Base-by-base conservation (phyloP, 2,113 vertebrate genomes). In the Spilogale gracilis region DNA sequence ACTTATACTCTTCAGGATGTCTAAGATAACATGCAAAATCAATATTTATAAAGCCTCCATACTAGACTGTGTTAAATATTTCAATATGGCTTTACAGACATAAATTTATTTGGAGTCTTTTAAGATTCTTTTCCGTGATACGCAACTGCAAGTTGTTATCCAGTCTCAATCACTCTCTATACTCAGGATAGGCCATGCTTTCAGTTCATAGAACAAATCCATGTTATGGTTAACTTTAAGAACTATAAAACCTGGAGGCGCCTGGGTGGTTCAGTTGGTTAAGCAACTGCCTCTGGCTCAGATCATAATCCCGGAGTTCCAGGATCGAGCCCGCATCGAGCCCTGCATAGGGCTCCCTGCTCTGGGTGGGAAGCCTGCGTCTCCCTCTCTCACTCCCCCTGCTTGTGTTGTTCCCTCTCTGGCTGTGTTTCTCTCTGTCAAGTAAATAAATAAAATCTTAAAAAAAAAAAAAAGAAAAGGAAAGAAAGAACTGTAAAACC, bases 21-120 rank as follows among this genome's bases (percentile, higher is more conserved):
- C 58, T 94, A 95, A 97, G 25, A 65, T 73, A 61, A 89, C 54
- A 74, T 27, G 69, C 89, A 80, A 82, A 89, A 16, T 48, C 43
- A 73, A 48, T 80, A 85, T 56, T 78, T 91, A 13, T 43, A 58
- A 94, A 73, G 1, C n/a, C 11, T 89, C n/a, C 45, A 1, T 7
- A 43, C 11, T 74, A 45, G 25, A 79, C 10, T 79, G 32, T 67
- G 16, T 91, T 69, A 73, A 95, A 74, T 20, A 69, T 56, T 38
- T 58, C 12, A 81, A n/a, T 69, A 52, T 23, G 0, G 0, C 88
- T 87, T 92, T 56, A 16, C 4, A 82, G 23, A 50, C 9, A 61
- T 60, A 56, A 94, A 52, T 85, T 21, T 67, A n/a, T 85, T 79
- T 95, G 78, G 73, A 95, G 25, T 43, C 21, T 82, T 89, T 54